These are phyloP conservation scores for Pygathrix nemaeus DNA, from an alignment of 2,113 vertebrate species.

Conservation along the genomic window DNA sequence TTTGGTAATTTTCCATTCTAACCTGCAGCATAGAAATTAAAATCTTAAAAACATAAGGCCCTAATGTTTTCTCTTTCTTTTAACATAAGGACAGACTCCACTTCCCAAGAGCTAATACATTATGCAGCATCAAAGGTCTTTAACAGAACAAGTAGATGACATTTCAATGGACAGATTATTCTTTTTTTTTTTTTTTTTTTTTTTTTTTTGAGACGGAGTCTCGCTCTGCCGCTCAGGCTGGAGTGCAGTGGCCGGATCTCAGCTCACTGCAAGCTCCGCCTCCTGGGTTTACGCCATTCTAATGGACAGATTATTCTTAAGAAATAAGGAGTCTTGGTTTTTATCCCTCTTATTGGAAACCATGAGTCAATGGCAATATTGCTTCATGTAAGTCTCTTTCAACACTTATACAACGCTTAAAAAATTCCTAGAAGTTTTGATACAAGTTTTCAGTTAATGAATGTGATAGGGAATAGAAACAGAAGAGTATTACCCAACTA, in stretches of 20 bases:
- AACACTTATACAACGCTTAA: background rate
- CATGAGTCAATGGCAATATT: background rate
- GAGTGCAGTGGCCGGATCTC: too few species aligned
- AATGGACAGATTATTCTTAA: constrained; percentile 3
- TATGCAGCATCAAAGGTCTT: background rate
- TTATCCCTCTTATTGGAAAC: constrained; percentile 13
- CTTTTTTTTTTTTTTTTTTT: background rate
- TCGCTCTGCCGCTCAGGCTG: too few species aligned
- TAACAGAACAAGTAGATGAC: background rate
- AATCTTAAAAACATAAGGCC: background rate
- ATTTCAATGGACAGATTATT: constrained; percentile 16
- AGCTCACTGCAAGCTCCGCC: too few species aligned
- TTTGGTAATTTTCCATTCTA: background rate
- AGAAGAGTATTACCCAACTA: background rate
- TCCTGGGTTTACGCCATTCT: too few species aligned
- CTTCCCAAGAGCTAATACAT: background rate
- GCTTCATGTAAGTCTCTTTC: background rate
- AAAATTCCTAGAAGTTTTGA: constrained; percentile 63
- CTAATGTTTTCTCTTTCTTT: background rate
- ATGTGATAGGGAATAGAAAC: constrained; percentile 48
- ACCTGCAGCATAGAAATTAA: background rate
- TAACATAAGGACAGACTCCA: background rate
- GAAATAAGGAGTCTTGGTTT: background rate
- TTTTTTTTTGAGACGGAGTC: too few species aligned
- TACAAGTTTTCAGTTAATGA: background rate